Percentiles rank a stretch among this genome's conserved stretches.
These are phyloP conservation scores for Amphilophus citrinellus DNA, from an alignment of 2,113 vertebrate genomes.

Conservation along the genomic window DNA sequence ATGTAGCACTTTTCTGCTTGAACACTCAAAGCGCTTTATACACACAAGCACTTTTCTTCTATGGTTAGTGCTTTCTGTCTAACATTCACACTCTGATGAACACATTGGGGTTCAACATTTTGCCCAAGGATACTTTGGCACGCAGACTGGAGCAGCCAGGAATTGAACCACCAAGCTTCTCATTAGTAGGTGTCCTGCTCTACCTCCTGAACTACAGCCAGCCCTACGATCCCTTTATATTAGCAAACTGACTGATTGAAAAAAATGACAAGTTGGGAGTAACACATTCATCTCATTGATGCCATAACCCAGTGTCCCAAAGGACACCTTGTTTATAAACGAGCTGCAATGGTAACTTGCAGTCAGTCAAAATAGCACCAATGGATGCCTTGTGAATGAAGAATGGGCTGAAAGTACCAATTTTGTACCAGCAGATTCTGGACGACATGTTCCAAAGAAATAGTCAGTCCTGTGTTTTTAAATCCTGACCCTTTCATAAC, in stretches of 20 bases:
- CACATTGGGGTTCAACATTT: too few species aligned
- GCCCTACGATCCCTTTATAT: background rate
- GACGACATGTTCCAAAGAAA: background rate
- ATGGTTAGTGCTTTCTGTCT: too few species aligned
- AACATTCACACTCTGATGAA: too few species aligned
- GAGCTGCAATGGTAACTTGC: background rate
- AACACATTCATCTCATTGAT: background rate
- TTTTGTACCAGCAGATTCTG: background rate
- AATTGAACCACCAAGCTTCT: too few species aligned
- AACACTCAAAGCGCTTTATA: too few species aligned
- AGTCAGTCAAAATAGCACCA: background rate
- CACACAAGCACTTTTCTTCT: too few species aligned
- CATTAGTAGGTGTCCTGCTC: too few species aligned
- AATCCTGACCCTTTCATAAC: background rate
- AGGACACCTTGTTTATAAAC: background rate
- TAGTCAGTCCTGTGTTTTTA: background rate
- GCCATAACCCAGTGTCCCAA: background rate
- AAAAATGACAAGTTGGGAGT: background rate
- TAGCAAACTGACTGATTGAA: background rate
- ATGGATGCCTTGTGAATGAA: background rate
- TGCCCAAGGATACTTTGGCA: too few species aligned
- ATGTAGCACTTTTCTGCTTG: too few species aligned
- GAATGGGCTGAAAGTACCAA: background rate
- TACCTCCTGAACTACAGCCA: too few species aligned
- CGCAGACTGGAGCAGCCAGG: too few species aligned